Evolutionary conservation across 1,140 invertebrate genomes (phyloP), one percentile per base, ranked within the genome.

Genomic region (Brachionus koreanus): DNA sequence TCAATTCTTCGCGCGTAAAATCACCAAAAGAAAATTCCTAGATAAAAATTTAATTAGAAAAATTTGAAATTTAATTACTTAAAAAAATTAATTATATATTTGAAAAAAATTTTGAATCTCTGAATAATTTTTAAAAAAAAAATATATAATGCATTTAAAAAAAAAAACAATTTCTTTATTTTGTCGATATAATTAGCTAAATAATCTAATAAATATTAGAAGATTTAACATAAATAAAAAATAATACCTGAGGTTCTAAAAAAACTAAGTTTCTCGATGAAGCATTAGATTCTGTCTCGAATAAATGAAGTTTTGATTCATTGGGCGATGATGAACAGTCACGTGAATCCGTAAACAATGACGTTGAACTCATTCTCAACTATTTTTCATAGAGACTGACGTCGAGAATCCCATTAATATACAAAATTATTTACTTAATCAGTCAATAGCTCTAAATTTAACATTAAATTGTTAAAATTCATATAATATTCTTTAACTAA

Each of bases 11-110:
- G 12, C 35, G 16, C n/a, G 75, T 77, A 77, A 77, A 77, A 61
- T 77, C 75, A 39, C 75, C 75, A 39, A 77, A 77, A 52, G 75
- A 77, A 12, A 77, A 52, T 3, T 77, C 75, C 75, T 43, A 76
- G 16, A 76, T 46, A 46, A 76, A 76, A 35, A 33, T 77, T 77
- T 33, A 33, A 13, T 35, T 46, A n/a, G 43, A n/a, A 5, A n/a
- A 46, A 13, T 46, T 46, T 46, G n/a, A n/a, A n/a, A 29, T 29
- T 29, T 29, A 29, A 29, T 29, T 29, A 2, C 3, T 29, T 2
- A 29, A 16, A 49, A 49, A 49, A 49, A 49, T 16, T 13, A 49
- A 1, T 49, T 49, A 13, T 16, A 49, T 49, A 29, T 2, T 29
- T 29, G 29, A 29, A 29, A 29, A 29, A 29, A 29, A 29, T 2